Percentiles rank a stretch among this genome's conserved stretches.
phyloP scores from a whole-genome alignment of 2,888 invertebrate genomes.

The Periphyllus acericola region DNA sequence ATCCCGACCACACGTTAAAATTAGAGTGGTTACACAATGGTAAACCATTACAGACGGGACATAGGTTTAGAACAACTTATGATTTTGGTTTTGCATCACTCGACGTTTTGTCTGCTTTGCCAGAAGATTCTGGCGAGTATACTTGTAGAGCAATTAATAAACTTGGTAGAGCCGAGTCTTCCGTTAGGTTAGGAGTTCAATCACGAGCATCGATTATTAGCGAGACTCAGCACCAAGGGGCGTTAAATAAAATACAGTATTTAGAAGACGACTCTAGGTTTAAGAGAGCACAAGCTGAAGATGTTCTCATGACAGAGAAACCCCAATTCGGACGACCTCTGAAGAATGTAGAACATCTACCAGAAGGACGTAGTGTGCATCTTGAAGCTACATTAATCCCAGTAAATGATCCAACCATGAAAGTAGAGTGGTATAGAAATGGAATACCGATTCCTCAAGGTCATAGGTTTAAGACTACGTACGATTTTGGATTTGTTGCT shows the following conservation, averaged over 20 bases:
- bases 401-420: slow-evolving; percentile 98
- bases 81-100: slow-evolving; percentile 98
- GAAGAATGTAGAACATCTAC: slow-evolving; percentile 82
- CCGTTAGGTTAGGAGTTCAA: slow-evolving; percentile 83
- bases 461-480: slow-evolving; percentile 94
- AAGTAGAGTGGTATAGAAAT: slow-evolving; percentile 97
- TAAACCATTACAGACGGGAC: slow-evolving; percentile 84
- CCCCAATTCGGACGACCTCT: slow-evolving; percentile 90
- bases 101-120: slow-evolving; percentile 92
- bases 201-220: slow-evolving; percentile 85
- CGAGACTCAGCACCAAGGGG: slow-evolving; percentile 93
- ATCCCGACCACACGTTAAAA: slow-evolving; percentile 87
- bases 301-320: slow-evolving; percentile 81
- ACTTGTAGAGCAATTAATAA: slow-evolving; percentile 88
- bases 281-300: slow-evolving; percentile 78
- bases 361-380: slow-evolving; percentile 89
- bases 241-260: slow-evolving; percentile 89
- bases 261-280: slow-evolving; percentile 87
- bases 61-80: slow-evolving; percentile 91
- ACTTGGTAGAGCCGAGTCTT: slow-evolving; percentile 83
- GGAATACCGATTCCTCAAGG: slow-evolving; percentile 92
- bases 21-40: slow-evolving; percentile 96
- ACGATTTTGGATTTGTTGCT: slow-evolving; percentile 97
- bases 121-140: slow-evolving; percentile 93
- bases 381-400: slow-evolving; percentile 95